Evolutionary conservation across 2,797 vertebrate species (phyloP).

Genomic region (Coregonus suidteri): DNA sequence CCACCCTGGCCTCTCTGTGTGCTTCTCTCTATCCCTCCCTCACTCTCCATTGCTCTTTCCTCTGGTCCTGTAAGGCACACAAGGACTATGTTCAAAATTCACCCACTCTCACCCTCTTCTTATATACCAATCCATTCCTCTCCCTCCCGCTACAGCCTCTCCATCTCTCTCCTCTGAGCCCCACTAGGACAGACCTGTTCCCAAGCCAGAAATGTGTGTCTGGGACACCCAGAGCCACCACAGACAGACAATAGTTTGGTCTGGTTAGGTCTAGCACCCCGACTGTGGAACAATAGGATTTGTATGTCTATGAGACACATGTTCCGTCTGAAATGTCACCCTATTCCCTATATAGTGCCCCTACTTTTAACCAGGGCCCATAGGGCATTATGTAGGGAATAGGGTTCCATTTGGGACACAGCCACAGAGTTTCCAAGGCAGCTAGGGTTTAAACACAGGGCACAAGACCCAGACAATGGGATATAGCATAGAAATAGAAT

Average conservation of each 20-base stretch:
- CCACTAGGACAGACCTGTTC: constrained; percentile 34
- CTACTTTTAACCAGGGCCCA: too few species aligned
- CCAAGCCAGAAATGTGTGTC: constrained; percentile 64
- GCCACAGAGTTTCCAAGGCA: too few species aligned
- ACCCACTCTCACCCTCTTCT: too few species aligned
- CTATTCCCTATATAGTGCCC: too few species aligned
- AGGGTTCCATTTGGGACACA: too few species aligned
- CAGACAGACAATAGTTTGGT: constrained; percentile 57
- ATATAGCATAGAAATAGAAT: too few species aligned
- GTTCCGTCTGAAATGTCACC: too few species aligned
- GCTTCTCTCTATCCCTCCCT: constrained; percentile 4
- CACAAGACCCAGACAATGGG: too few species aligned
- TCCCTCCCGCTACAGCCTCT: constrained; percentile 12
- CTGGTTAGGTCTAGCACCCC: constrained; percentile 46
- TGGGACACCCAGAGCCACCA: constrained; percentile 57
- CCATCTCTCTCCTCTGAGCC: constrained; percentile 47
- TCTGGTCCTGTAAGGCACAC: too few species aligned
- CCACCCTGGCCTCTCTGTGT: constrained; percentile 45
- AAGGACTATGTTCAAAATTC: not conserved
- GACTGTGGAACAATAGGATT: constrained; percentile 44
- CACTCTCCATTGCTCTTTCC: not conserved
- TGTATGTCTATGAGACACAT: constrained; percentile 4
- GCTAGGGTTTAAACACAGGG: too few species aligned
- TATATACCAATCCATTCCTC: not conserved
- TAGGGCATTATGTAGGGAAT: too few species aligned